Evolutionary conservation across 2,888 invertebrate species (phyloP), one percentile per base, ranked within the genome.

Genomic region (Chrysomela aeneicollis): DNA sequence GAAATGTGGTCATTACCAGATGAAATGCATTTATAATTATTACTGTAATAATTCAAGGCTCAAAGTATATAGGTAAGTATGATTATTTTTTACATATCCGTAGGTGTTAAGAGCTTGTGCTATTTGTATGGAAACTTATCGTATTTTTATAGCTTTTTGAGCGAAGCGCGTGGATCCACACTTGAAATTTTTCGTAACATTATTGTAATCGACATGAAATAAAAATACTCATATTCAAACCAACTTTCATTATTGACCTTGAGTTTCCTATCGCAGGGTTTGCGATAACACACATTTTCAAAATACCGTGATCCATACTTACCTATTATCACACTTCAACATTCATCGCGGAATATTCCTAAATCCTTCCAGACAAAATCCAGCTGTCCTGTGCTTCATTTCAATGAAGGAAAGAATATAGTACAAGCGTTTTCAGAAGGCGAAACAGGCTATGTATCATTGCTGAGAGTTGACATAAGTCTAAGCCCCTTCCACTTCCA

Each of bases 11-110:
- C 57, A 63, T 69, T 74, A 76, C 77, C 77, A 74, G 77, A 73
- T 71, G 65, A 71, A 50, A 60, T 75, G 77, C 77, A 77, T 77
- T 77, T 77, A 74, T 61, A 66, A 66, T 77, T 5, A 74, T 61
- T 67, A 66, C 42, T 64, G 68, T 68, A 63, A 49, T 69, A 64
- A 51, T 69, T 71, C 63, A 62, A 68, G 65, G 73, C 72, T 74
- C 73, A 73, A 74, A 68, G 51, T 37, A 70, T 59, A 64, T 55
- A 55, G 10, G 12, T 57, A 63, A 26, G 69, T 69, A 67, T 69
- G 70, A 67, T 71, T 70, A 71, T 73, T 73, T 72, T 73, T 69
- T 73, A 73, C 72, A 72, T 73, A 73, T 73, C 70, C 51, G 46
- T 72, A 71, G 69, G 53, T 66, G 61, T 59, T 70, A 70, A 68